Evolutionary conservation across 2,888 invertebrate genomes (phyloP), one percentile per base, ranked within the genome.

Genomic region (Brachynemurus nebulosus): DNA sequence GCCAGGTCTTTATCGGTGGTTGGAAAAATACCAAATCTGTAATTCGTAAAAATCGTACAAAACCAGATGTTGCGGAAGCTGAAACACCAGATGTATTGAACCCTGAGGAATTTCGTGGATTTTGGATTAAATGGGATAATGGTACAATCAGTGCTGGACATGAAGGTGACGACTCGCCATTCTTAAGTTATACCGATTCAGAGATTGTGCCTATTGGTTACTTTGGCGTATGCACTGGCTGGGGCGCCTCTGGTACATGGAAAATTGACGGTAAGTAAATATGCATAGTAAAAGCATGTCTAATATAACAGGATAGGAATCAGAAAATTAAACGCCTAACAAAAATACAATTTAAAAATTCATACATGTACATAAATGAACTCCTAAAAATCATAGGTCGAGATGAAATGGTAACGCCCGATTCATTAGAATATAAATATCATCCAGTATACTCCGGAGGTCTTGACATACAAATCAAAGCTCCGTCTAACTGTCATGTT

Each of bases 1-100:
- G 7, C 2, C 59, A 78, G 78, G 61, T 91, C 42, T 85, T 90
- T 66, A 72, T 92, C 55, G 91, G 91, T 20, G 90, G 90, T 21
- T 92, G 90, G 91, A 74, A 75, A 18, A 90, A 91, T 63, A 68
- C 74, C 49, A 88, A 86, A 65, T 86, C 85, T 23, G 81, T 86
- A 1, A 85, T 88, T 58, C 78, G 89, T 46, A 79, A 76, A 58
- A 85, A 89, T 66, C 74, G 75, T 59, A 67, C 74, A 48, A 76
- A 86, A 63, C 85, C 86, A 3, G 85, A 86, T 43, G 78, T 76
- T 49, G 76, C 72, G 9, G 77, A 80, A 60, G 70, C 68, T 4
- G 74, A 77, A 21, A 88, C 86, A 0, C 84, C 83, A 1, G 74
- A 71, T 46, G 78, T 86, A 53, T 64, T 90, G 51, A 78, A 73